Base-by-base conservation (phyloP, 2,888 invertebrate species). In the Cerastis leucographa region DNA sequence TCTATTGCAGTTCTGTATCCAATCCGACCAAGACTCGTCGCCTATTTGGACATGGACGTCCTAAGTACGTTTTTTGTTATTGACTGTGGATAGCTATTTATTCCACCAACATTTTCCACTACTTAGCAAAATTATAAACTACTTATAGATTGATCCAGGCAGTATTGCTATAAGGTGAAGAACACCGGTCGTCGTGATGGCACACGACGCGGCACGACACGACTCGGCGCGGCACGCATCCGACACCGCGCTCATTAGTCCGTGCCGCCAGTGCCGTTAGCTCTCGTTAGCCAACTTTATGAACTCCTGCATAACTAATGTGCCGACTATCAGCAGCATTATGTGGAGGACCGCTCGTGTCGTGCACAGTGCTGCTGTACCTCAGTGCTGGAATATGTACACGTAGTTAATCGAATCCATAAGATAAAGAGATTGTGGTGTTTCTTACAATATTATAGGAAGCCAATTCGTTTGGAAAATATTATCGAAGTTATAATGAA, bases 241-340 rank as follows among this genome's bases (percentile, higher is more conserved):
- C 74, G 66, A 46, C 75, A 78, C 69, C 51, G 44, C 44, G 71
- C 85, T 87, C 89, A 85, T 87, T 88, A 87, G 85, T 70, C 73
- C 75, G 75, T 17, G 82, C 78, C 56, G 22, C 42, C 35, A 78
- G 62, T 46, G 65, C 85, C 80, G 87, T 76, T 82, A 85, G 68
- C 72, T 67, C 87, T 87, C 81, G 85, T 85, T 87, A 87, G 76
- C 72, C 44, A 75, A 85, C 62, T 87, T 88, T 88, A 88, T 88
- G 87, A 88, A 71, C 77, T 72, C 35, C 71, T 66, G 79, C 80
- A 88, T 87, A 82, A 87, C 72, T 87, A 85, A 87, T 81, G 88
- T 76, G 81, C 74, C 74, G 64, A 66, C 66, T 81, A 62, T 74
- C 78, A 81, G 77, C 71, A 64, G 73, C 65, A 19, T 65, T 72